Base-by-base conservation (phyloP, 53 echinoderm and acorn worm genomes). In the Actinopyga echinites region DNA sequence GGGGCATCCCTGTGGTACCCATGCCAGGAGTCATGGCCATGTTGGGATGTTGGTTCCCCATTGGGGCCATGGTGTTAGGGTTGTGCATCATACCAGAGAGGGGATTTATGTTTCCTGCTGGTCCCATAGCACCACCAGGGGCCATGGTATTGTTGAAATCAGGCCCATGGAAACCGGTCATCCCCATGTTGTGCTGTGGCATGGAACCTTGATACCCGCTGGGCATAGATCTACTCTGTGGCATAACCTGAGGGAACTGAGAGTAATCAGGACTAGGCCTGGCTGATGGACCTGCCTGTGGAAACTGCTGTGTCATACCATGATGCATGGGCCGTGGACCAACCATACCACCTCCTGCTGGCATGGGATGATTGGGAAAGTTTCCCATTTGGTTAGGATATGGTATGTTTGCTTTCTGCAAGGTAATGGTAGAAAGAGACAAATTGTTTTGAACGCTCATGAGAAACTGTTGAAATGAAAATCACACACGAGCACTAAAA, bases 1-100 rank as follows among this genome's bases (percentile, higher is more conserved):
- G 86, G 29, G 82, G 57, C 84, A 87, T 87, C 0, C 30, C 24
- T 9, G 63, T 78, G 24, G 84, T 87, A 20, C 83, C 86, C 79
- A 83, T 83, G n/a, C 75, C 79, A 23, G 93, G 95, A 67, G 83
- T 89, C 71, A 89, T 88, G 54, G 90, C 87, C 95, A 95, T 95
- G 34, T 78, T 69, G 30, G 77, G 83, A 66, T 87, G 87, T 74
- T 89, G 91, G 84, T 89, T 89, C 38, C 90, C 88, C 83, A 84
- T 73, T 28, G 69, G 64, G 21, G 90, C 93, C 90, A 90, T 91
- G 80, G 84, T 85, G 17, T 83, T 83, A 1, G 80, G 62, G 43
- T 87, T 91, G 21, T 79, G 92, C 74, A 83, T 89, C 87, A 92
- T 92, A 19, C 85, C 62, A 36, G 65, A 29, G 57, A 75, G 68